Base-by-base conservation (phyloP, 2,888 invertebrate genomes). In the Oconnorella tubifera region DNA sequence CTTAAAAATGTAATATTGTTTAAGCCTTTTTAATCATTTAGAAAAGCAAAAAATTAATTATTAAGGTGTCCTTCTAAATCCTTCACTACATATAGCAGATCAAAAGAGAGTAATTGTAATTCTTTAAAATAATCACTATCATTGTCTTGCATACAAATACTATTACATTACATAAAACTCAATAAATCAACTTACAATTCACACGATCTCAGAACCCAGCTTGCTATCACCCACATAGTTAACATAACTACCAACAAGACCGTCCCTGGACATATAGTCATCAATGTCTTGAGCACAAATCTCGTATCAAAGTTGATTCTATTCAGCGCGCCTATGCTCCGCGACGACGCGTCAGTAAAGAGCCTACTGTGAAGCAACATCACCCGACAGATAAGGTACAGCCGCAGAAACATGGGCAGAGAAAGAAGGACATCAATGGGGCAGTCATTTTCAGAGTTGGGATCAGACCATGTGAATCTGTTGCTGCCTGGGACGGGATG, bases 361-460 rank as follows among this genome's bases (percentile, higher is more conserved):
- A 99, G 87, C 87, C 98, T 96, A 85, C 95, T 96, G 86, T 99
- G 99, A 77, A 99, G 88, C 82, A 99, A 87, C 98, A 99, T 98
- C 78, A 98, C 98, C 80, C 99, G 89, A 86, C 96, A 97, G 85
- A 99, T 96, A 84, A 99, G 89, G 86, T 99, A 99, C 80, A 99
- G 89, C 82, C 99, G 89, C 84, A 98, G 89, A 88, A 99, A 99
- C 99, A 99, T 99, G 80, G 97, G 97, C 84, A 99, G 86, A 77
- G 98, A 97, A 77, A 99, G 88, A 75, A 96, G 90, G 78, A 98
- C 94, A 84, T 99, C 98, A 29, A 81, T 70, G 31, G 81, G 78
- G 6, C 53, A 27, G 31, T 63, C 69, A 48, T 61, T 75, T 71
- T 72, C 66, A 1, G 68, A 58, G 55, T 69, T 77, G 65, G 63